A percentile compares a stretch with the other conserved stretches of the same genome.
phyloP scores from a whole-genome alignment of 2,797 vertebrate genomes.

The Orientallactaga sibirica region DNA sequence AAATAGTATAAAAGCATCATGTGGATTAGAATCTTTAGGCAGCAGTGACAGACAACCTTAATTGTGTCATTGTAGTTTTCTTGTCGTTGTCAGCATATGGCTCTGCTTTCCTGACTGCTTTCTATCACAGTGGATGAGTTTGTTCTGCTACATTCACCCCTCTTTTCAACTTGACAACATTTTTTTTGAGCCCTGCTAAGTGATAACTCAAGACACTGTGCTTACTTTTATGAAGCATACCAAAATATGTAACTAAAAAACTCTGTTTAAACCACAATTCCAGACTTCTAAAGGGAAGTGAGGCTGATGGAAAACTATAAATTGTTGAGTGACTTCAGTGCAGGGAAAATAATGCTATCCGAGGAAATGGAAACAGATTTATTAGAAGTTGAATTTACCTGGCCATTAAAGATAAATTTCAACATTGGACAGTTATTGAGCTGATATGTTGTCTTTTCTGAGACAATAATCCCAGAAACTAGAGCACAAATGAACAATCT shows the following conservation, averaged over 20 bases:
- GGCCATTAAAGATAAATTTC: conserved; percentile 9
- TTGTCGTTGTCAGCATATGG: background rate
- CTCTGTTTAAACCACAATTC: background rate
- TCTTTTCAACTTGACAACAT: background rate
- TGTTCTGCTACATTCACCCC: background rate
- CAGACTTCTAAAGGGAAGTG: background rate
- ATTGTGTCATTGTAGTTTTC: background rate
- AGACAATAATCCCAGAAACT: conserved; percentile 40
- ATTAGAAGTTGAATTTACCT: conserved; percentile 21
- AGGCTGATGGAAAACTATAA: background rate
- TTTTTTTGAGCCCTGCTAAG: background rate
- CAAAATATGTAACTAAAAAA: background rate
- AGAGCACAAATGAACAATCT: conserved; percentile 7
- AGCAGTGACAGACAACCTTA: background rate
- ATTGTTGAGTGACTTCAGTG: background rate
- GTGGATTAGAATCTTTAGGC: background rate
- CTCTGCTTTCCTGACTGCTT: background rate
- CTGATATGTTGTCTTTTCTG: conserved; percentile 36
- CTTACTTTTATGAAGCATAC: background rate
- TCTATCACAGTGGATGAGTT: background rate
- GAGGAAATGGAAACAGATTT: conserved; percentile 11
- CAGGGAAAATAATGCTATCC: background rate
- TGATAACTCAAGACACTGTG: background rate
- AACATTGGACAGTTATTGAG: background rate
- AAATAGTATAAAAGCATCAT: background rate